Base-by-base conservation (phyloP, 2,888 invertebrate genomes). In the Chaetoderma sp. region DNA sequence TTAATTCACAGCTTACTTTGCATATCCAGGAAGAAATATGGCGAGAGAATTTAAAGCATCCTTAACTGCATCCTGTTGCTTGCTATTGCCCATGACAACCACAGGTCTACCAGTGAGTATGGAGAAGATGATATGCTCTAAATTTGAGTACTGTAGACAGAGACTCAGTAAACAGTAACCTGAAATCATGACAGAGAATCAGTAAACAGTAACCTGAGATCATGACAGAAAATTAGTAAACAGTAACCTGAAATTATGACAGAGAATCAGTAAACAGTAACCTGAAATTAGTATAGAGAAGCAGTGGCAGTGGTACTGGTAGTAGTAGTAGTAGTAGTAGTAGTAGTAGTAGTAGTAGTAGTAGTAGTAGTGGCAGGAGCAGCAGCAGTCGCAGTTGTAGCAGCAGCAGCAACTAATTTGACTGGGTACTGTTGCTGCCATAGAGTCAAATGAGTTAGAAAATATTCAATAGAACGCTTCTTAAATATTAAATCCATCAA, bases 61-160 rank as follows among this genome's bases (percentile, higher is more conserved):
- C 54, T 68, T 75, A 4, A 84, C 72, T 25, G 78, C 77, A 13
- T 62, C 60, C 62, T 84, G 83, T 36, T 67, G 57, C 52, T 65
- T 72, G 18, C 67, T 49, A 1, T 75, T 70, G 39, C 82, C 83
- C 4, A 82, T 70, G 28, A 85, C 72, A 54, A 83, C 68, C 10
- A 84, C 78, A 5, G 83, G 76, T 59, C 83, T 71, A 13, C 85
- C 84, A 49, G 75, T 75, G 68, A 85, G 73, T 50, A 85, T 68
- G 44, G 81, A 80, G 70, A 75, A 80, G 25, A 83, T 60, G 18
- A 83, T 67, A 66, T 81, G 77, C 27, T 76, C 76, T 18, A 79
- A 69, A 63, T 76, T 74, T 54, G 72, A 70, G 67, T 78, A 81
- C 30, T 65, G 70, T 16, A 54, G 60, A 16, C 80, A 50, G 13